Evolutionary conservation across 2,888 invertebrate species (phyloP), one percentile per base, ranked within the genome.

Genomic region (Brassicogethes aeneus): DNA sequence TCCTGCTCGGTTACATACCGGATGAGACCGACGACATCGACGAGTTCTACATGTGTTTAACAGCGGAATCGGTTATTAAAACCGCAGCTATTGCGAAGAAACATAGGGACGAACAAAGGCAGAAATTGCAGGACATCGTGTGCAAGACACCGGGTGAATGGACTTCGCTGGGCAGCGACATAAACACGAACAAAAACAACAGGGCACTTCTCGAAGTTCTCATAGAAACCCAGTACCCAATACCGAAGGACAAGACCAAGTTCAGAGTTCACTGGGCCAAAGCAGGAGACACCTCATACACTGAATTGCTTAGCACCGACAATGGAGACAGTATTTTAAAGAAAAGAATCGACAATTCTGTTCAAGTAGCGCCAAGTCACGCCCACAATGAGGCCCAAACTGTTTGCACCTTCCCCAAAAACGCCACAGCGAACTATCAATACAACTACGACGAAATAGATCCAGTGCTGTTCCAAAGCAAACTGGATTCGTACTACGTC

Each of bases 41-140:
- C 52, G 81, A 84, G 38, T 87, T 83, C 59, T 79, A 82, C 45
- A 65, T 86, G 16, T 85, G 81, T 47, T 63, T 77, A 2, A 80
- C 77, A 1, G 62, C 61, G 45, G 70, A 71, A 45, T 71, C 79
- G 1, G 72, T 71, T 40, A 75, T 78, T 38, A 52, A 58, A 15
- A 72, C 77, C 0, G 53, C 67, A 34, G 60, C 61, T 8, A 64
- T 76, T 40, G 73, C 81, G 12, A 72, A 69, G 55, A 71, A 76
- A 34, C 73, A 79, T 51, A 73, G 75, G 53, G 72, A 69, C 52
- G 75, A 72, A 61, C 61, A 76, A 45, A 69, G 63, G 5, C 5
- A 23, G 10, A 23, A 23, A 10, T 23, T 23, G 23, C 5, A 23
- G 5, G 34, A 40, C 12, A 17, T 37, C 3, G 37, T 42, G 10